A percentile compares a stretch with the other conserved stretches of the same genome.
Conservation (phyloP, 2,113 vertebrate genomes). For the Buteo buteo region DNA sequence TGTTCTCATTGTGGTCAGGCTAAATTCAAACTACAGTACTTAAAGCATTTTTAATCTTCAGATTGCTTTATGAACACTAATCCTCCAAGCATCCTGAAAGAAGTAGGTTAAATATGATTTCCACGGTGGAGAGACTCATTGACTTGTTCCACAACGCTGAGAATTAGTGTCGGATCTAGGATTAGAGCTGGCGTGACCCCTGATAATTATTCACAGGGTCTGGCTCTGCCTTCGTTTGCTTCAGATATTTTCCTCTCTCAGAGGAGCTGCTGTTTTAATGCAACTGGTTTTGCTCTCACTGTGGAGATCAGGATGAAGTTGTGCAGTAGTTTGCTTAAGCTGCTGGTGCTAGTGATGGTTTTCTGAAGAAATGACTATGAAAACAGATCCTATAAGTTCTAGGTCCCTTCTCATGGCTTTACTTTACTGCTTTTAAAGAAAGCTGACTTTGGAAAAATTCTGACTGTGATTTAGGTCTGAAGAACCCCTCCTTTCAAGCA, state of each 20-base stretch:
- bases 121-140: not conserved
- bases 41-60: conserved; percentile 17
- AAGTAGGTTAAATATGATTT: conserved; percentile 51
- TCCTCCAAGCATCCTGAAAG: not conserved
- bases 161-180: not conserved
- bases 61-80: conserved; percentile 15
- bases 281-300: not conserved
- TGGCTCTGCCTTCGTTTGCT: not conserved
- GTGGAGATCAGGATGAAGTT: not conserved
- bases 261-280: not conserved
- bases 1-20: not conserved
- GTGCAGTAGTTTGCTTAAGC: not conserved
- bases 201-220: not conserved
- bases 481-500: not conserved
- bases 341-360: not conserved
- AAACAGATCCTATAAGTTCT: not conserved
- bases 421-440: not conserved
- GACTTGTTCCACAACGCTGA: rapidly evolving
- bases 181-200: conserved; percentile 22
- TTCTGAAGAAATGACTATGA: not conserved
- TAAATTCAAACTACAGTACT: not conserved
- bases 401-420: not conserved
- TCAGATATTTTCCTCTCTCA: not conserved
- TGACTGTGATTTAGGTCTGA: too few relatives aligned
- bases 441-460: not conserved